Conservation (phyloP, 2,113 vertebrate species). For the Megalops atlanticus region DNA sequence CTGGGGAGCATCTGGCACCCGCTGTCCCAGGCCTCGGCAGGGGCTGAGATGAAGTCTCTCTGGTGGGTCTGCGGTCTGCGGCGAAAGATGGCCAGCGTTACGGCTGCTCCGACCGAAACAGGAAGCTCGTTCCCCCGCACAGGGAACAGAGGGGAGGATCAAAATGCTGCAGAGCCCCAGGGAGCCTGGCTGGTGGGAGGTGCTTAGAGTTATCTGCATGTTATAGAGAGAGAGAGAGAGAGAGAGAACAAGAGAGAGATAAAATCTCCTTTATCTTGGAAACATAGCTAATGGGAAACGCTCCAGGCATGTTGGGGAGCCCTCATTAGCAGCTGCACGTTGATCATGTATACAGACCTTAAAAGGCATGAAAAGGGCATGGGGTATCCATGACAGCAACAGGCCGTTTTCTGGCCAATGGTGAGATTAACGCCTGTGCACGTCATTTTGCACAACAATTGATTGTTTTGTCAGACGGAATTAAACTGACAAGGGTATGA, state of each 20-base stretch:
- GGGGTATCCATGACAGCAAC: not conserved
- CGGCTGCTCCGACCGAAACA: too few species aligned
- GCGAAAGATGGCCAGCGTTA: too few species aligned
- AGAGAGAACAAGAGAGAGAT: not conserved
- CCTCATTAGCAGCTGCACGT: too few species aligned
- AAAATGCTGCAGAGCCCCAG: too few species aligned
- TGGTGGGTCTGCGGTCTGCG: too few species aligned
- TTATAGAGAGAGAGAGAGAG: not conserved
- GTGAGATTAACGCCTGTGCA: not conserved
- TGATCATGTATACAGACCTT: not conserved
- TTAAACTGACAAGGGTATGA: not conserved
- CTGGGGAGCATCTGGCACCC: too few species aligned
- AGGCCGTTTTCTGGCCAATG: not conserved
- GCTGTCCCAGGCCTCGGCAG: too few species aligned
- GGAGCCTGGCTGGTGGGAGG: not conserved
- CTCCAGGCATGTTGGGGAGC: not conserved
- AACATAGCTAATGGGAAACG: not conserved
- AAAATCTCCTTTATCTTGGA: not conserved
- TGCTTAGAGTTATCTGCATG: too few species aligned
- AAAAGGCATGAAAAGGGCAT: not conserved
- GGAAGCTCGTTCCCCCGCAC: too few species aligned
- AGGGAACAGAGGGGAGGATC: too few species aligned
- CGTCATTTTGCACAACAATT: not conserved
- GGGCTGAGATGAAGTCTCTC: too few species aligned
- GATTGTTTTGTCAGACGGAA: not conserved